Conservation (phyloP, 2,888 invertebrate genomes). For the Craniophora ligustri region DNA sequence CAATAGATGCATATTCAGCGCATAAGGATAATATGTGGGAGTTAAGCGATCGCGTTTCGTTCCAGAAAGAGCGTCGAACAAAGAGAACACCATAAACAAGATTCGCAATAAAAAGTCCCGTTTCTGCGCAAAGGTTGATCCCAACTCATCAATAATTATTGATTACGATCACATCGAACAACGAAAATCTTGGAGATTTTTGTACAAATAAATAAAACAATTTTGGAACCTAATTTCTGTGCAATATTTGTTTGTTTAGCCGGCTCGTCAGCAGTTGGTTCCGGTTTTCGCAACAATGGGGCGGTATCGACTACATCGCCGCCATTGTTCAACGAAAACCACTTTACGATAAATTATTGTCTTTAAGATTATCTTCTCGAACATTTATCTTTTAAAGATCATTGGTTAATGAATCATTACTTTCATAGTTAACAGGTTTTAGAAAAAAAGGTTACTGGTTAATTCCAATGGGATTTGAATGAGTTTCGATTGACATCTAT, state of each 20-base stretch:
- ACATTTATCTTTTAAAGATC: conserved; percentile 25
- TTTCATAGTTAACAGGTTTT: conserved; percentile 16
- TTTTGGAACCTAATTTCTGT: conserved; percentile 21
- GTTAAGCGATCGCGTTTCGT: conserved; percentile 9
- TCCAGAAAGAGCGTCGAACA: conserved; percentile 23
- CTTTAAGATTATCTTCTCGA: conserved; percentile 36
- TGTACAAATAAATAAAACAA: conserved; percentile 22
- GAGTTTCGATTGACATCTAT: conserved; percentile 7
- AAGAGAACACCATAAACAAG: conserved; percentile 13
- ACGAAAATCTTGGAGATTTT: too few species aligned
- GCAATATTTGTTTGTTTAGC: conserved; percentile 28
- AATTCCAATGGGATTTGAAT: conserved; percentile 12
- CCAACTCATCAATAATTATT: conserved; percentile 45
- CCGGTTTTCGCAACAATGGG: conserved; percentile 47
- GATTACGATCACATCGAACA: too few species aligned
- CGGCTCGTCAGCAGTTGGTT: conserved; percentile 37
- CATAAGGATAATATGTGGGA: conserved; percentile 16
- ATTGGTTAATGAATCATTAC: conserved; percentile 8
- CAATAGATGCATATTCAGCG: background rate
- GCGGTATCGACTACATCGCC: conserved; percentile 46
- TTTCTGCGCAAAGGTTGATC: conserved; percentile 37
- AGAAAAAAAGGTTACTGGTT: background rate
- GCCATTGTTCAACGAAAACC: conserved; percentile 46
- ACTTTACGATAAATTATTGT: conserved; percentile 42
- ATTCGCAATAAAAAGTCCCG: conserved; percentile 27